Percentiles rank a stretch among this genome's conserved stretches.
phyloP scores from a whole-genome alignment of 2,888 invertebrate genomes.

The Tolmerus cingulatus region DNA sequence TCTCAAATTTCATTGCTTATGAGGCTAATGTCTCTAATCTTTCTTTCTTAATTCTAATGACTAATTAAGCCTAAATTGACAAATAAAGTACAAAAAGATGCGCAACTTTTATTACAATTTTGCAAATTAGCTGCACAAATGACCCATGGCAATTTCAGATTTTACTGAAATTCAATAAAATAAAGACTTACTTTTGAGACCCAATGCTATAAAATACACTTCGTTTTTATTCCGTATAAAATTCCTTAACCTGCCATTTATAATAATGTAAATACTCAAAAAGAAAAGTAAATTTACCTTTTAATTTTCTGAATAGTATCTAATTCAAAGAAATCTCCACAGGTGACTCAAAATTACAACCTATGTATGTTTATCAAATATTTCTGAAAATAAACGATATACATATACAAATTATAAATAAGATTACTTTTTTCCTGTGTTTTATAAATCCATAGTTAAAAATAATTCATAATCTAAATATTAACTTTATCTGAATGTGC shows the following conservation, averaged over 20 bases:
- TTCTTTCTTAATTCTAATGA: background rate
- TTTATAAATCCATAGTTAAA: background rate
- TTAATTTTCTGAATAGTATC: background rate
- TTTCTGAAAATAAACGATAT: background rate
- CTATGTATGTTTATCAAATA: background rate
- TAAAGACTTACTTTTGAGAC: background rate
- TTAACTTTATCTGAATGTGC: background rate
- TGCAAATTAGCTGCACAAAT: background rate
- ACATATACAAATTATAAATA: background rate
- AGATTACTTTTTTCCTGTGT: background rate
- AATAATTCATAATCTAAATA: background rate
- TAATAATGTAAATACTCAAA: no score
- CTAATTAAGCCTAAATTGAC: background rate
- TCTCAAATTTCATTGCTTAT: background rate
- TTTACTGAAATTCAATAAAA: background rate
- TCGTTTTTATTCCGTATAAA: background rate
- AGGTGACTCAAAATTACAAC: background rate
- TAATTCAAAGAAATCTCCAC: background rate
- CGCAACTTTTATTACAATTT: background rate
- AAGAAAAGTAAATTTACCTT: background rate
- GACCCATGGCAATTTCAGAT: background rate
- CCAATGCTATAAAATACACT: background rate
- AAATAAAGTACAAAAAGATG: background rate
- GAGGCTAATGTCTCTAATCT: background rate
- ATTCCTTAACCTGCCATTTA: background rate